A percentile compares a stretch with the other conserved stretches of the same genome.
Conservation (phyloP, 2,797 vertebrate species). For the Caiman crocodilus region DNA sequence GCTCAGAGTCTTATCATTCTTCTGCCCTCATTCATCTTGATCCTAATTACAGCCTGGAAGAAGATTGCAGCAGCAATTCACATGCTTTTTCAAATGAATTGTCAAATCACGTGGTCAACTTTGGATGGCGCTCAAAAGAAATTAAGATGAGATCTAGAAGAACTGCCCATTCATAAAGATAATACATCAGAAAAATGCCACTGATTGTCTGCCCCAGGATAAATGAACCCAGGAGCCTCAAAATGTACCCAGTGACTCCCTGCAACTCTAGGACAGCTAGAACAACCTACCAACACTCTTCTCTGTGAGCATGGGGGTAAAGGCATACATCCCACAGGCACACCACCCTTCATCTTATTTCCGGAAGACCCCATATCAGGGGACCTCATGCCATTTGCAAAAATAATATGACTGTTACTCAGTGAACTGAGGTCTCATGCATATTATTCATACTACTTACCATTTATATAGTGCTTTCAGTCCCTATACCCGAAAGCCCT, state of each 20-base stretch:
- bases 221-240: conserved; percentile 34
- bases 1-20: conserved; percentile 39
- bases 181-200: conserved; percentile 59
- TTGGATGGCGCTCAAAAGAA: conserved; percentile 57
- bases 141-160: conserved; percentile 64
- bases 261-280: conserved; percentile 12
- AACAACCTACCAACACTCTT: background rate
- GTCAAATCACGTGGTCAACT: conserved; percentile 52
- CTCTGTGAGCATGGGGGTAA: background rate
- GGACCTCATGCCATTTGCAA: background rate
- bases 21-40: conserved; percentile 57
- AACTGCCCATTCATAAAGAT: conserved; percentile 64
- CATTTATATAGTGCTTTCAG: background rate
- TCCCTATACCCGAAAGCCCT: background rate
- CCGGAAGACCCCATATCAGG: background rate
- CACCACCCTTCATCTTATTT: background rate
- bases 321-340: background rate
- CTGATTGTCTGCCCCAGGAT: conserved; percentile 46
- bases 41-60: conserved; percentile 64
- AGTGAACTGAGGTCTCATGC: too few species aligned
- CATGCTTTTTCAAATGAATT: conserved; percentile 59
- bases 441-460: background rate
- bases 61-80: conserved; percentile 47
- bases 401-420: background rate
- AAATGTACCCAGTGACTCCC: conserved; percentile 43